phyloP scores from a whole-genome alignment of 2,113 vertebrate species.

The Brienomyrus brachyistius region DNA sequence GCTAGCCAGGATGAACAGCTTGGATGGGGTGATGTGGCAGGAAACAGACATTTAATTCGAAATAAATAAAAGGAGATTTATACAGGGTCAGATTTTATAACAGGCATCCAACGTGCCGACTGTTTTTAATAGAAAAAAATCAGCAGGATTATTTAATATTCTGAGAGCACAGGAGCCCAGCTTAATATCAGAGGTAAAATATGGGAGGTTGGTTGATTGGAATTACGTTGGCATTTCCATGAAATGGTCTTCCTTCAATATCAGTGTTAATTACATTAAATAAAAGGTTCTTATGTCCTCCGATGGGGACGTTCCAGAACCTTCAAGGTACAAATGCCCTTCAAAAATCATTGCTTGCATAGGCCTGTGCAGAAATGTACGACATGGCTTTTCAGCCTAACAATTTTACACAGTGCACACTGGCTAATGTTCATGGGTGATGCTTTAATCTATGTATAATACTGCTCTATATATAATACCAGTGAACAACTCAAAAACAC shows the following conservation, averaged over 20 bases:
- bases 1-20: neutral
- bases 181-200: slow-evolving; percentile 11
- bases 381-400: neutral
- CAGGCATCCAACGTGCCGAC: slow-evolving; percentile 6
- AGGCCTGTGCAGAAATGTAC: neutral
- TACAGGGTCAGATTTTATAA: slow-evolving; percentile 16
- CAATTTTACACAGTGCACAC: neutral
- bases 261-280: slow-evolving; percentile 19
- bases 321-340: neutral
- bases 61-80: slow-evolving; percentile 18
- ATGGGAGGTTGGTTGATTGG: neutral
- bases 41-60: slow-evolving; percentile 11
- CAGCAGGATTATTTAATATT: slow-evolving; percentile 22
- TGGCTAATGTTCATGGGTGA: neutral
- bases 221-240: slow-evolving; percentile 15
- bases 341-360: neutral
- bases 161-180: neutral
- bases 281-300: slow-evolving; percentile 11
- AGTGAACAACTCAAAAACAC: neutral
- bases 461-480: neutral
- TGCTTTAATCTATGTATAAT: neutral
- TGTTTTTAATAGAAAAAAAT: slow-evolving; percentile 10
- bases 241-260: slow-evolving; percentile 9
- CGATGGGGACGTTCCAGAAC: neutral
- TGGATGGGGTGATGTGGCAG: neutral